These are phyloP conservation scores for Hoplias malabaricus DNA, from an alignment of 2,113 vertebrate species.

Conservation along the genomic window DNA sequence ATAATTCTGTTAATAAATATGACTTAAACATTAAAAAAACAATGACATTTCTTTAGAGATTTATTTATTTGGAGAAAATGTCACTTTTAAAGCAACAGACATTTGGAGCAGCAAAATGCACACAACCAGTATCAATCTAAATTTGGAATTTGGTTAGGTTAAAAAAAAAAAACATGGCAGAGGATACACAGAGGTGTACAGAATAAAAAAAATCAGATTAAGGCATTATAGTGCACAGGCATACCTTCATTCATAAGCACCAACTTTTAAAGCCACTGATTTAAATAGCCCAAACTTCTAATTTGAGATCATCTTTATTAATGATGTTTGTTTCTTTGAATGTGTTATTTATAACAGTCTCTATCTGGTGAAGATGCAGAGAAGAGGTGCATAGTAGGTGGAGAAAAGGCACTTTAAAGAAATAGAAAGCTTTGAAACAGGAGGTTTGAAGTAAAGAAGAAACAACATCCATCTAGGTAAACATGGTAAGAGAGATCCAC, in stretches of 20 bases:
- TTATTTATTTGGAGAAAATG: no score
- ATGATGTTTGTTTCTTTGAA: background rate
- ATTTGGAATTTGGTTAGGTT: no score
- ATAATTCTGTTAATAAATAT: background rate
- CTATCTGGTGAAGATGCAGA: background rate
- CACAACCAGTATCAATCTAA: background rate
- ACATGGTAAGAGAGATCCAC: slow-evolving; percentile 67
- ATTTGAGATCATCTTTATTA: background rate
- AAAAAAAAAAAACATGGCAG: no score
- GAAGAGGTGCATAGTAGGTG: no score
- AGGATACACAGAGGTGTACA: background rate
- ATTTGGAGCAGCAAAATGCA: background rate
- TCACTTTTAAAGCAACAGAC: background rate
- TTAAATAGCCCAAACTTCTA: background rate
- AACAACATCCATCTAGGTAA: slow-evolving; percentile 43
- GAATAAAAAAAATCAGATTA: background rate
- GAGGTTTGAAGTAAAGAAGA: slow-evolving; percentile 16
- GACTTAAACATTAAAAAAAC: background rate
- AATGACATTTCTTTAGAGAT: background rate
- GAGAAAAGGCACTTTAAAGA: slow-evolving; percentile 28
- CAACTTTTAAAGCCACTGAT: background rate
- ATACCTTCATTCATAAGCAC: background rate
- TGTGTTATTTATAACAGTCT: background rate
- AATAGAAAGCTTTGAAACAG: no score
- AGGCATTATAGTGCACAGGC: background rate